Percentiles rank a stretch among this genome's conserved stretches.
phyloP scores from a whole-genome alignment of 1,140 invertebrate genomes.

The Apolygus lucorum region DNA sequence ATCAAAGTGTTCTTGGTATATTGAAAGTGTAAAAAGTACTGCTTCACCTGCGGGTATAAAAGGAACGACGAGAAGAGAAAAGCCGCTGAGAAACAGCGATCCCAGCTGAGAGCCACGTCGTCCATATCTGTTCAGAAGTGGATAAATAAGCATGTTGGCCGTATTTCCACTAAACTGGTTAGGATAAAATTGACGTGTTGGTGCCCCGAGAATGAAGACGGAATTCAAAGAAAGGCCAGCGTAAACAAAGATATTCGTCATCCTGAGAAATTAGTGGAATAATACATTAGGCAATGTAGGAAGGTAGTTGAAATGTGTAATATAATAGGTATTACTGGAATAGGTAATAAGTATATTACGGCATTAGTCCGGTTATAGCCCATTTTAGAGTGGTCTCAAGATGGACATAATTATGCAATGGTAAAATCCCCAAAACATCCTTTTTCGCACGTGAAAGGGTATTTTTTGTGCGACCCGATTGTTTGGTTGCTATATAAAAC shows the following conservation, averaged over 20 bases:
- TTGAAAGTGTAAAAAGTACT: background rate
- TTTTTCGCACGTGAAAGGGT: too few species aligned
- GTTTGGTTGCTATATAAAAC: too few species aligned
- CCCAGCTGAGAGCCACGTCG: constrained; percentile 23
- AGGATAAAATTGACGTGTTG: constrained; percentile 45
- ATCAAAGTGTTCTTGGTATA: background rate
- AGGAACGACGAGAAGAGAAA: constrained; percentile 26
- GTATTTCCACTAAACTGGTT: constrained; percentile 44
- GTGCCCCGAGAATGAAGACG: constrained; percentile 22
- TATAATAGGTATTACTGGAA: background rate
- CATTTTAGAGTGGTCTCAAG: too few species aligned
- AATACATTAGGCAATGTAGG: background rate
- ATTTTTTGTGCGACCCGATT: too few species aligned
- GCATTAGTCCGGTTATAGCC: too few species aligned
- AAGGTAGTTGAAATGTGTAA: too few species aligned
- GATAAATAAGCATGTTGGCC: constrained; percentile 30
- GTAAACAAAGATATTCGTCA: constrained; percentile 57
- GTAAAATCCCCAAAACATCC: too few species aligned
- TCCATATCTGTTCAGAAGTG: constrained; percentile 26
- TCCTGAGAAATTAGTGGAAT: constrained; percentile 43
- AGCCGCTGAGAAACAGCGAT: constrained; percentile 28
- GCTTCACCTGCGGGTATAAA: constrained; percentile 24
- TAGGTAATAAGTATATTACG: too few species aligned
- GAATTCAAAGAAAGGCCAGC: constrained; percentile 60
- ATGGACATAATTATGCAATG: too few species aligned